Percentiles rank a stretch among this genome's conserved stretches.
Conservation (phyloP, 1,140 invertebrate species). For the Sogatella furcifera region DNA sequence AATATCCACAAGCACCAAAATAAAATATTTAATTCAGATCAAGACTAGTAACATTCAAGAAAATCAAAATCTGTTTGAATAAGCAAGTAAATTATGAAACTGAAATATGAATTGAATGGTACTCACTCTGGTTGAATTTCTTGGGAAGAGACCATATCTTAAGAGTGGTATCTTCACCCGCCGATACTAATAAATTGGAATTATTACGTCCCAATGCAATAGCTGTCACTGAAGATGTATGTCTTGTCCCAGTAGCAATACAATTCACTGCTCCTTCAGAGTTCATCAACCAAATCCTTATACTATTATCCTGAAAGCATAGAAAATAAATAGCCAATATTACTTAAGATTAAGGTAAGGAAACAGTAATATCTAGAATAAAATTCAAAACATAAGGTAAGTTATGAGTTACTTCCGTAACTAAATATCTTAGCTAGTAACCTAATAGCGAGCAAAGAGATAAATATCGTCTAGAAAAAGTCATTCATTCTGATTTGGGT, state of each 20-base stretch:
- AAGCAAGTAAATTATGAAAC: neutral
- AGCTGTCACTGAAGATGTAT: conserved; percentile 73
- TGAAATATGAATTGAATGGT: neutral
- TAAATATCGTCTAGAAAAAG: too few species aligned
- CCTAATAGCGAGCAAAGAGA: too few species aligned
- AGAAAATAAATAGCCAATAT: neutral
- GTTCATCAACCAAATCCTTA: conserved; percentile 67
- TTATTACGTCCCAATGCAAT: conserved; percentile 52
- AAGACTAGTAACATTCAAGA: too few species aligned
- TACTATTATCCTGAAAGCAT: conserved; percentile 59
- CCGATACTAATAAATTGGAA: conserved; percentile 56
- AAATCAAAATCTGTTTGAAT: too few species aligned
- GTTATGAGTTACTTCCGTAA: too few species aligned
- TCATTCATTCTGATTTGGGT: too few species aligned
- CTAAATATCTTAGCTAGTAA: too few species aligned
- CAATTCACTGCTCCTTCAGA: conserved; percentile 44
- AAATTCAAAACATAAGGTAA: too few species aligned
- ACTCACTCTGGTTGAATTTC: conserved; percentile 32
- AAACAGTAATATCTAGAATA: too few species aligned
- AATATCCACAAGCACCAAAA: too few species aligned
- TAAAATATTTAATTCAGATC: too few species aligned
- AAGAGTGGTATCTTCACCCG: conserved; percentile 82
- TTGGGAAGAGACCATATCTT: conserved; percentile 73
- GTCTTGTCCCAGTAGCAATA: conserved; percentile 58
- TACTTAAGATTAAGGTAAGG: too few species aligned